Conservation (phyloP, 2,113 vertebrate genomes). For the Apteryx mantelli region DNA sequence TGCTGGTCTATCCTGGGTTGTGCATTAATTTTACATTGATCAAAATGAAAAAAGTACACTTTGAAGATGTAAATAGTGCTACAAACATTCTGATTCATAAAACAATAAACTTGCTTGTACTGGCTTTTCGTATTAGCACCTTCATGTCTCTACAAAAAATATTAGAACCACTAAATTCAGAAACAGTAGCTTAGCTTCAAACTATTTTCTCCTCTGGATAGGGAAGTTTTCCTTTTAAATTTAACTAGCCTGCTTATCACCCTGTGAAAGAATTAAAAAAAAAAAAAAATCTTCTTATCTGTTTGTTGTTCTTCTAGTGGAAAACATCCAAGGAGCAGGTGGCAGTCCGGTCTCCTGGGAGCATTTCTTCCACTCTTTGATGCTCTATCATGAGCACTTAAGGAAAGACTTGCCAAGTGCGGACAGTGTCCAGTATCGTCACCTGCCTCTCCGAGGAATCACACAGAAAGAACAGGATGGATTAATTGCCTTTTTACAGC, state of each 20-base stretch:
- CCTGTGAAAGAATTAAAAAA: background rate
- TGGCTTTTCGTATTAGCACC: background rate
- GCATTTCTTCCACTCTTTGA: conserved; percentile 96
- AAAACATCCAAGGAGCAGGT: conserved; percentile 92
- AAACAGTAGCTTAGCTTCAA: background rate
- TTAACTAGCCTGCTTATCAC: background rate
- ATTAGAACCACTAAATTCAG: background rate
- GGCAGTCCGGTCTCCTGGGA: conserved; percentile 97
- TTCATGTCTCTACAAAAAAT: background rate
- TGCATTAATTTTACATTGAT: background rate
- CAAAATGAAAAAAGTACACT: background rate
- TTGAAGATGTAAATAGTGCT: background rate
- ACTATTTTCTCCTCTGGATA: background rate
- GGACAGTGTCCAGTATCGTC: conserved; percentile 91
- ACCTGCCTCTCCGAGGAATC: conserved; percentile 91
- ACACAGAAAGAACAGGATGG: conserved; percentile 96
- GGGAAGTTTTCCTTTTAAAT: background rate
- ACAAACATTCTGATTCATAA: background rate
- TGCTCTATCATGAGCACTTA: conserved; percentile 96
- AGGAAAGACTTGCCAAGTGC: conserved; percentile 91
- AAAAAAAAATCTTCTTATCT: background rate
- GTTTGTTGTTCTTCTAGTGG: conserved; percentile 77
- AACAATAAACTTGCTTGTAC: background rate
- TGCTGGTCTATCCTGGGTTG: background rate
- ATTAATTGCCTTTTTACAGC: conserved; percentile 90